Evolutionary conservation across 2,113 vertebrate species (phyloP).

Genomic region (Seriola dumerili): DNA sequence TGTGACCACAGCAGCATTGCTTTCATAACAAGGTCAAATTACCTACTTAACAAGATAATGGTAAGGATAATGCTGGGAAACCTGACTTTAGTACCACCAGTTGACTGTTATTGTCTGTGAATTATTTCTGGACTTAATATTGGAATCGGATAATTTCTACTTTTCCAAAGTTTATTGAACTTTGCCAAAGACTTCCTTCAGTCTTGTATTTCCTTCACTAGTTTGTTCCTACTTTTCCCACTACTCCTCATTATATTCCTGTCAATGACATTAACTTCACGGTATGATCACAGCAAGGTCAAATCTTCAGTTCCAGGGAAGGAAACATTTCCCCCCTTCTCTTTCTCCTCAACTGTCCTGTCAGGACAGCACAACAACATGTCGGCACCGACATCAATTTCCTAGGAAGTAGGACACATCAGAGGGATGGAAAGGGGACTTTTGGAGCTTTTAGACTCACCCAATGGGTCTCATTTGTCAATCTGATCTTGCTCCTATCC

Average conservation of each 20-base stretch:
- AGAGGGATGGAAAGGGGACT: slow-evolving; percentile 1
- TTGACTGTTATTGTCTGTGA: no score
- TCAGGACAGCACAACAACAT: slow-evolving; percentile 37
- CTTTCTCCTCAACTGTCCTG: slow-evolving; percentile 33
- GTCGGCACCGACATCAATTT: slow-evolving; percentile 21
- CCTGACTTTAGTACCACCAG: no score
- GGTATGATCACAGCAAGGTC: neutral
- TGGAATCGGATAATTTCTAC: neutral
- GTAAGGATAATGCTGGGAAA: no score
- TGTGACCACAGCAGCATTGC: neutral
- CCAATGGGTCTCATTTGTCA: slow-evolving; percentile 39
- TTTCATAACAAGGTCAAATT: neutral
- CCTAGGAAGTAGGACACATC: slow-evolving; percentile 31
- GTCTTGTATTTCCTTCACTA: neutral
- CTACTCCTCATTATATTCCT: neutral
- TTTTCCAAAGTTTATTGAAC: neutral
- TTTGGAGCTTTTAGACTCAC: slow-evolving; percentile 19
- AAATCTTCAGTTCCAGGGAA: neutral
- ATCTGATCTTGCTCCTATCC: slow-evolving; percentile 6
- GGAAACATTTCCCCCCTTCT: neutral
- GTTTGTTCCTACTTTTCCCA: no score
- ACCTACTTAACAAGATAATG: neutral
- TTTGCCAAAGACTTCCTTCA: neutral
- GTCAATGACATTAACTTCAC: neutral
- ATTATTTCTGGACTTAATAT: neutral